These are phyloP conservation scores for Atherix ibis DNA, from an alignment of 2,888 invertebrate genomes.

Conservation along the genomic window DNA sequence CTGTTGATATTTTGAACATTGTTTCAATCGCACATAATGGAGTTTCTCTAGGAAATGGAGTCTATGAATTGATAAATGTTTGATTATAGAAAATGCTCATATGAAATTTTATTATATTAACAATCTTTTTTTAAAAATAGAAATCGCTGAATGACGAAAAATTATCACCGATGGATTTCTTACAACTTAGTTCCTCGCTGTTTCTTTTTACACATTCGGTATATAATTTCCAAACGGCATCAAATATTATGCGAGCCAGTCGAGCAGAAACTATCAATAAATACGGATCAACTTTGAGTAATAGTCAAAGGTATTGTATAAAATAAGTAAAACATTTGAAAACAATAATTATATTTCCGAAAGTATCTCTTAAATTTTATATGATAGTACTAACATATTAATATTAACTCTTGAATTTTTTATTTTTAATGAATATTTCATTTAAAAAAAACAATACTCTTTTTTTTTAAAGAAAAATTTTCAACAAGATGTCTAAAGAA, in stretches of 20 bases:
- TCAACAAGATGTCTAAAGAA: slow-evolving; percentile 23
- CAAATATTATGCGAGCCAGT: slow-evolving; percentile 21
- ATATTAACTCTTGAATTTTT: too few species aligned
- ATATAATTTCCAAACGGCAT: slow-evolving; percentile 25
- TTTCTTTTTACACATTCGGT: slow-evolving; percentile 26
- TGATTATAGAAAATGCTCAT: too few species aligned
- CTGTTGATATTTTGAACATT: slow-evolving; percentile 24
- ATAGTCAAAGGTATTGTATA: slow-evolving; percentile 19
- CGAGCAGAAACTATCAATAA: slow-evolving; percentile 15
- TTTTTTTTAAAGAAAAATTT: slow-evolving; percentile 19
- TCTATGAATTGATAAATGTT: too few species aligned
- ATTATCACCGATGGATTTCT: slow-evolving; percentile 17
- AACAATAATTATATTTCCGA: not conserved
- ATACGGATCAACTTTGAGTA: slow-evolving; percentile 22
- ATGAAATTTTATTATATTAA: not conserved
- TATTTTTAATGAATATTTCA: too few species aligned
- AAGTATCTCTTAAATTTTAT: not conserved
- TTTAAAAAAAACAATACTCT: too few species aligned
- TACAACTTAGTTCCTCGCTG: slow-evolving; percentile 24
- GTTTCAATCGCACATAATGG: slow-evolving; percentile 23
- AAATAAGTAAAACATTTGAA: not conserved
- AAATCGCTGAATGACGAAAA: slow-evolving; percentile 21
- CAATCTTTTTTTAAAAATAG: slow-evolving; percentile 12
- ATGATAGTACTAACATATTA: too few species aligned
- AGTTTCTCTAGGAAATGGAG: slow-evolving; percentile 19